These are phyloP conservation scores for Orchesellides sinensis DNA, from an alignment of 2,888 invertebrate genomes.

Conservation along the genomic window DNA sequence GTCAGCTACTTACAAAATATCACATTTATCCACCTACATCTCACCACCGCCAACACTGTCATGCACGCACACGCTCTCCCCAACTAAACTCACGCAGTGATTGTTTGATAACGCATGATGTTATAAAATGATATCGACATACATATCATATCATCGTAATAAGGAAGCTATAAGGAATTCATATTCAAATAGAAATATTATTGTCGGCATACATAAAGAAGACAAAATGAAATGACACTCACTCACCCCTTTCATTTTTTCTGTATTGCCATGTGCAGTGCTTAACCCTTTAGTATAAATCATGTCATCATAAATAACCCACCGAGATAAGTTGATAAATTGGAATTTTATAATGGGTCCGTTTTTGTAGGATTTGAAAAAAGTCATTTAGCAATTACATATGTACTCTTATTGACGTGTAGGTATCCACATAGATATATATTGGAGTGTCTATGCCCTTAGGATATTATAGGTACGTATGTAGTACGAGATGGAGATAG, in stretches of 20 bases:
- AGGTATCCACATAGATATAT: background rate
- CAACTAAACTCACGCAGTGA: background rate
- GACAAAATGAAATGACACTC: background rate
- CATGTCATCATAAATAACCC: slow-evolving; percentile 35
- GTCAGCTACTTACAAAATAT: background rate
- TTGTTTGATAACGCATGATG: background rate
- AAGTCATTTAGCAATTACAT: slow-evolving; percentile 24
- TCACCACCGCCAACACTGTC: background rate
- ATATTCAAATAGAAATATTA: background rate
- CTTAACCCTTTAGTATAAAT: slow-evolving; percentile 13
- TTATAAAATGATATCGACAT: too few species aligned
- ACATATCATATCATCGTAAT: slow-evolving; percentile 1
- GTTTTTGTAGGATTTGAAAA: slow-evolving; percentile 23
- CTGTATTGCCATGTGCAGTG: background rate
- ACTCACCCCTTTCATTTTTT: slow-evolving; percentile 6
- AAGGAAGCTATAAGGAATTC: slow-evolving; percentile 11
- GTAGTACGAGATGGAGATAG: background rate
- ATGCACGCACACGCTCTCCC: slow-evolving; percentile 16
- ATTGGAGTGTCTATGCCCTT: background rate
- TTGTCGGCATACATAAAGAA: background rate
- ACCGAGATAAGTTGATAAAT: slow-evolving; percentile 17
- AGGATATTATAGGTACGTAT: background rate
- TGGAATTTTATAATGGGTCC: slow-evolving; percentile 1
- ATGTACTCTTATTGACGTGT: background rate
- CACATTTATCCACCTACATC: background rate